phyloP scores from a whole-genome alignment of 2,888 invertebrate genomes.

The Hirtodrosophila cameraria region DNA sequence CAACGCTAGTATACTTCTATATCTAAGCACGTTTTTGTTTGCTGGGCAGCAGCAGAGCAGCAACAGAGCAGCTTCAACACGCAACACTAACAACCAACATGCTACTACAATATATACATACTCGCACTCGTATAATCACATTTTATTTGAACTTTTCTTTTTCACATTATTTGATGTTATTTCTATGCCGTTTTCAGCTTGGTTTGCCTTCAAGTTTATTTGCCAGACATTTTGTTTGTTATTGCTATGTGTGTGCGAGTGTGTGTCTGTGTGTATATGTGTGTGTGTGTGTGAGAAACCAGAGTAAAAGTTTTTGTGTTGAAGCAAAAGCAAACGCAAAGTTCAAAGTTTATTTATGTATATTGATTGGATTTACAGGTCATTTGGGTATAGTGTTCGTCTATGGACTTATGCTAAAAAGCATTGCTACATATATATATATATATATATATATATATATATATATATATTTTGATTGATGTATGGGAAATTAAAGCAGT shows the following conservation, averaged over 20 bases:
- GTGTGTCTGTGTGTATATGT: too few species aligned
- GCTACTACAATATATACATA: too few species aligned
- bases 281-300: too few species aligned
- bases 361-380: slow-evolving; percentile 62
- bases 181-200: slow-evolving; percentile 58
- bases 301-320: slow-evolving; percentile 27
- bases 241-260: slow-evolving; percentile 19
- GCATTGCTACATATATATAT: too few species aligned
- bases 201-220: slow-evolving; percentile 48
- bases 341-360: slow-evolving; percentile 67
- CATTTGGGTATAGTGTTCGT: slow-evolving; percentile 54
- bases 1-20: slow-evolving; percentile 53
- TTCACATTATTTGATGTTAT: slow-evolving; percentile 70
- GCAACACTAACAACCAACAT: slow-evolving; percentile 9
- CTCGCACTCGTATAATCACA: slow-evolving; percentile 66
- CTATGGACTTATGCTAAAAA: slow-evolving; percentile 1
- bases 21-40: slow-evolving; percentile 55
- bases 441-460: too few species aligned
- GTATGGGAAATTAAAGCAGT: slow-evolving; percentile 17
- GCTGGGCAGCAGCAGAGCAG: slow-evolving; percentile 20
- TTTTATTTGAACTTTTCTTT: slow-evolving; percentile 75
- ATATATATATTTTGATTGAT: slow-evolving; percentile 53
- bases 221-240: slow-evolving; percentile 46
- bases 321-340: slow-evolving; percentile 38
- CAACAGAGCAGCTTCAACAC: neutral